Percentiles rank a stretch among this genome's conserved stretches.
Conservation (phyloP, 2,888 invertebrate species). For the Scaptomyza parva region DNA sequence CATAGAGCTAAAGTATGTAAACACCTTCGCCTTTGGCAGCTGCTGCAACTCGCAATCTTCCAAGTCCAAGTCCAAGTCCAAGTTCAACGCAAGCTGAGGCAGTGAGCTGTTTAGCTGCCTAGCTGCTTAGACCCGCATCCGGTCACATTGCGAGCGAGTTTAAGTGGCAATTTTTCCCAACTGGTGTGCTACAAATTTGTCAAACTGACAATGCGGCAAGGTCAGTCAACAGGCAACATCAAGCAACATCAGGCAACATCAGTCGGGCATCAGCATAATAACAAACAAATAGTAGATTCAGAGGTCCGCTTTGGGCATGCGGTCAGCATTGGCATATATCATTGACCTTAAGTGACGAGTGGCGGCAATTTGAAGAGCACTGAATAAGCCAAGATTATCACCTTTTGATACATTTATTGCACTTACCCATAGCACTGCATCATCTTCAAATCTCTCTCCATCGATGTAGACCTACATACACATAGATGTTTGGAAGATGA, state of each 20-base stretch:
- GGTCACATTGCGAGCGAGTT: constrained; percentile 65
- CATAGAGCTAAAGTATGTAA: constrained; percentile 40
- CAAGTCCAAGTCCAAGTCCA: constrained; percentile 48
- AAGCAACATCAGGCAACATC: not conserved
- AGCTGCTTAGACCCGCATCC: constrained; percentile 56
- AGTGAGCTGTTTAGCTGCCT: constrained; percentile 14
- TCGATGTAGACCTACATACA: constrained; percentile 47
- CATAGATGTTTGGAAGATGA: constrained; percentile 22
- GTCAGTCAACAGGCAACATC: constrained; percentile 43
- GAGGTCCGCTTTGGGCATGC: constrained; percentile 32
- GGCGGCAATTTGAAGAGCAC: constrained; percentile 58
- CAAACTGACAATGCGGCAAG: constrained; percentile 76
- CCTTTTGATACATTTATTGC: constrained; percentile 72
- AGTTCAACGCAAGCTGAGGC: constrained; percentile 24
- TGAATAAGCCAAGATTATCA: constrained; percentile 75
- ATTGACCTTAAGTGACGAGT: constrained; percentile 73
- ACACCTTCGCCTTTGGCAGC: constrained; percentile 41
- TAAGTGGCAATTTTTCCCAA: constrained; percentile 67
- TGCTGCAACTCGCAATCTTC: not conserved
- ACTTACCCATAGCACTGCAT: constrained; percentile 59
- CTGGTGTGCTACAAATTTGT: constrained; percentile 75
- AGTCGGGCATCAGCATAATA: not conserved
- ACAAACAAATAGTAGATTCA: constrained; percentile 52
- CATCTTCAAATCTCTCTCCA: constrained; percentile 25
- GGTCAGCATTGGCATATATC: constrained; percentile 62